Base-by-base conservation (phyloP, 2,888 invertebrate species). In the Pherbina coryleti region DNA sequence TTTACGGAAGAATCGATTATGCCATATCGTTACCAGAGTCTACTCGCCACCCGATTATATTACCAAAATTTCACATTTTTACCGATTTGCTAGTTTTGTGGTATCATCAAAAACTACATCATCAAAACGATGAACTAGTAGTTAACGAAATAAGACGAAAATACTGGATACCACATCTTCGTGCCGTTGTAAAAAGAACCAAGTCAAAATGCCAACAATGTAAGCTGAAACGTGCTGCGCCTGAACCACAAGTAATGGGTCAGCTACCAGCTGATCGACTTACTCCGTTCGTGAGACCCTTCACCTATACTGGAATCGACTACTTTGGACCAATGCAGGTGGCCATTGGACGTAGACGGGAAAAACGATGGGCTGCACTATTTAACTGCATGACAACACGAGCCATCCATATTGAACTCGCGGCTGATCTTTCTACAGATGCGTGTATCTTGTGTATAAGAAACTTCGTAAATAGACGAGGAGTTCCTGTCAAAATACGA, bases 191-290 rank as follows among this genome's bases (percentile, higher is more conserved):
- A 22, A 53, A 67, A 11, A 75, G 66, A 0, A 57, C 75, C 28
- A 71, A 28, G 2, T 49, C 44, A 5, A 5, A 62, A 7, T 62
- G 62, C 62, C 25, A 62, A 28, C 25, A 28, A 14, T 62, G 62
- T 31, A 77, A 64, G 72, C 70, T 5, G 57, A 9, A 22, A 22
- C 14, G 25, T 60, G 25, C 60, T 5, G 25, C 19, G 14, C 60
- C 60, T 14, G 25, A 19, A 7, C 22, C 25, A 8, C 81, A 79
- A 9, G 17, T 76, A 25, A 81, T 81, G 80, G 79, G 76, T 0
- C 72, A 71, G n/a, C 25, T 82, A 1, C 79, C 80, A n/a, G n/a
- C n/a, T n/a, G n/a, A n/a, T n/a, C n/a, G n/a, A n/a, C n/a, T n/a
- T n/a, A n/a, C n/a, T n/a, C n/a, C n/a, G n/a, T n/a, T n/a, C n/a